A percentile compares a stretch with the other conserved stretches of the same genome.
phyloP scores from a whole-genome alignment of 1,140 invertebrate species.

The Paraescarpia echinospica region DNA sequence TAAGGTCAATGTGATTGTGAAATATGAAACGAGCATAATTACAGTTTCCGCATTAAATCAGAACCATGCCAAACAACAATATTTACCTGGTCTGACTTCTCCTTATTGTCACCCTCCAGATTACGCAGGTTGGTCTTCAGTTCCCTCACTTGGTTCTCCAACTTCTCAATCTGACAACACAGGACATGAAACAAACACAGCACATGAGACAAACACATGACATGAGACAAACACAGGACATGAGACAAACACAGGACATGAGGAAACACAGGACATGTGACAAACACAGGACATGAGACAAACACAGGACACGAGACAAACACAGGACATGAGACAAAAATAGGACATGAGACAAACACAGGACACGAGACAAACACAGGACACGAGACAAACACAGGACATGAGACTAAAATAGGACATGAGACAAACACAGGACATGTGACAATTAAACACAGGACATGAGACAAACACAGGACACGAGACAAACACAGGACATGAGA shows the following conservation, averaged over 20 bases:
- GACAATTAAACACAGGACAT: too few relatives aligned
- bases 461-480: too few relatives aligned
- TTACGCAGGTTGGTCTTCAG: slow-evolving; percentile 45
- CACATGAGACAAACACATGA: neutral
- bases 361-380: too few relatives aligned
- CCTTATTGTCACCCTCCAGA: slow-evolving; percentile 31
- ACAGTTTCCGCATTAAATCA: neutral
- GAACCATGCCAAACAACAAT: neutral
- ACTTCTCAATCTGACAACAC: slow-evolving; percentile 46
- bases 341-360: too few relatives aligned
- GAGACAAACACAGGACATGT: too few relatives aligned
- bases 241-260: neutral
- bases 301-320: too few relatives aligned
- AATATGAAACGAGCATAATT: too few relatives aligned
- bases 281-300: neutral
- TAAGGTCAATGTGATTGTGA: too few relatives aligned
- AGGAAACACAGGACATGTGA: neutral
- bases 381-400: too few relatives aligned
- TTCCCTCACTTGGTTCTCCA: slow-evolving; percentile 44
- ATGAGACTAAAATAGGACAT: too few relatives aligned
- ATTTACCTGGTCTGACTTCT: slow-evolving; percentile 33
- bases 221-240: neutral
- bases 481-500: too few relatives aligned
- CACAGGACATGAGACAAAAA: too few relatives aligned
- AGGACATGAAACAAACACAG: neutral